Conservation (phyloP, 2,888 invertebrate species). For the Aphodius sticticus region DNA sequence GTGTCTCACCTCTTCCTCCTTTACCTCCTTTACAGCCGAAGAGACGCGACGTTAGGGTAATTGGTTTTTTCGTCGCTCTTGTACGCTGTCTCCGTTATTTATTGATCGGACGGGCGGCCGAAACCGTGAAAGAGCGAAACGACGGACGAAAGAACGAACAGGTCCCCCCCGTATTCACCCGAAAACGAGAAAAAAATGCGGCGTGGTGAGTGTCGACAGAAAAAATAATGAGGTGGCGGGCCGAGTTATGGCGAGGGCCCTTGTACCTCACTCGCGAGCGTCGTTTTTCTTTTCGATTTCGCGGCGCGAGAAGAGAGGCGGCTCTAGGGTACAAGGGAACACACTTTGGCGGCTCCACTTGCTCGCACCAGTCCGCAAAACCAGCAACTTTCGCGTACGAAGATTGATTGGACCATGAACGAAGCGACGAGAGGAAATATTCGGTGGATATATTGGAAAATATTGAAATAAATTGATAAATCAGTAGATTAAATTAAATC, state of each 20-base stretch:
- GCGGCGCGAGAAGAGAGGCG: background rate
- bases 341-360: background rate
- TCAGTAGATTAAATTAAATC: too few relatives aligned
- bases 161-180: slow-evolving; percentile 11
- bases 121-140: slow-evolving; percentile 4
- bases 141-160: background rate
- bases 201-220: slow-evolving; percentile 37
- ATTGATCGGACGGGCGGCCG: slow-evolving; percentile 13
- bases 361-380: too few relatives aligned
- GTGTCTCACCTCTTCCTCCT: background rate
- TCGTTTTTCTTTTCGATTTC: background rate
- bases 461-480: too few relatives aligned
- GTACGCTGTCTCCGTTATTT: slow-evolving; percentile 25
- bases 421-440: too few relatives aligned
- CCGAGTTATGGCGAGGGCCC: slow-evolving; percentile 38
- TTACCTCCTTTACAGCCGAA: background rate
- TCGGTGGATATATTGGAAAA: too few relatives aligned
- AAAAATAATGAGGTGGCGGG: slow-evolving; percentile 41
- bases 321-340: background rate
- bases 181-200: slow-evolving; percentile 16
- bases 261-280: slow-evolving; percentile 10
- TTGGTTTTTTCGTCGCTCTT: slow-evolving; percentile 26
- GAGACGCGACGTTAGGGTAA: slow-evolving; percentile 17
- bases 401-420: too few relatives aligned
- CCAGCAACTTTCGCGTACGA: too few relatives aligned